Evolutionary conservation across 2,797 vertebrate genomes (phyloP).

Genomic region (Fistularia commersonii): DNA sequence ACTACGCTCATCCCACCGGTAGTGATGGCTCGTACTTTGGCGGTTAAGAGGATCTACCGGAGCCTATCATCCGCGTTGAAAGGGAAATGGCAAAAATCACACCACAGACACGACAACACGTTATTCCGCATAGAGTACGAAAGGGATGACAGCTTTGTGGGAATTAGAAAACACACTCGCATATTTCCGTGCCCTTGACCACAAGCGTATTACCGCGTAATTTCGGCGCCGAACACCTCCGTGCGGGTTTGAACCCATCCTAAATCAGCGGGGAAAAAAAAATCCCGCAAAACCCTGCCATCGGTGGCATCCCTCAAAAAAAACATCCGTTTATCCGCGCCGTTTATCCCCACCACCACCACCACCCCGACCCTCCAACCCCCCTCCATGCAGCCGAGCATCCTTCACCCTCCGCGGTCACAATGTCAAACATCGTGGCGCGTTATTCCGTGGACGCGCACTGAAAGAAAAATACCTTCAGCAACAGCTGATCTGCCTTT

Average conservation of each 20-base stretch:
- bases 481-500: slow-evolving; percentile 28
- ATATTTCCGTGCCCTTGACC: slow-evolving; percentile 83
- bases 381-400: slow-evolving; percentile 81
- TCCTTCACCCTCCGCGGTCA: slow-evolving; percentile 86
- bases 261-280: slow-evolving; percentile 57
- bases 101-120: slow-evolving; percentile 18
- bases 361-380: slow-evolving; percentile 36
- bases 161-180: slow-evolving; percentile 50
- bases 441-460: slow-evolving; percentile 14
- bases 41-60: slow-evolving; percentile 7
- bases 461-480: slow-evolving; percentile 55
- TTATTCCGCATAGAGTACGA: slow-evolving; percentile 28
- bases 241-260: slow-evolving; percentile 67
- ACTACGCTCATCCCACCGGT: slow-evolving; percentile 16
- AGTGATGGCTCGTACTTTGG: slow-evolving; percentile 6
- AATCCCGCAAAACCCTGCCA: slow-evolving; percentile 59
- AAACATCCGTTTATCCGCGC: slow-evolving; percentile 42
- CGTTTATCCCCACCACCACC: slow-evolving; percentile 22
- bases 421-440: slow-evolving; percentile 62
- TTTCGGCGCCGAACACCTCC: slow-evolving; percentile 52
- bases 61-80: slow-evolving; percentile 6
- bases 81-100: slow-evolving; percentile 9
- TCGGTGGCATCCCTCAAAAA: slow-evolving; percentile 58
- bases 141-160: slow-evolving; percentile 38
- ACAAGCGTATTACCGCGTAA: slow-evolving; percentile 67